These are phyloP conservation scores for Hippocampus abdominalis DNA, from an alignment of 2,113 vertebrate species.

Conservation along the genomic window DNA sequence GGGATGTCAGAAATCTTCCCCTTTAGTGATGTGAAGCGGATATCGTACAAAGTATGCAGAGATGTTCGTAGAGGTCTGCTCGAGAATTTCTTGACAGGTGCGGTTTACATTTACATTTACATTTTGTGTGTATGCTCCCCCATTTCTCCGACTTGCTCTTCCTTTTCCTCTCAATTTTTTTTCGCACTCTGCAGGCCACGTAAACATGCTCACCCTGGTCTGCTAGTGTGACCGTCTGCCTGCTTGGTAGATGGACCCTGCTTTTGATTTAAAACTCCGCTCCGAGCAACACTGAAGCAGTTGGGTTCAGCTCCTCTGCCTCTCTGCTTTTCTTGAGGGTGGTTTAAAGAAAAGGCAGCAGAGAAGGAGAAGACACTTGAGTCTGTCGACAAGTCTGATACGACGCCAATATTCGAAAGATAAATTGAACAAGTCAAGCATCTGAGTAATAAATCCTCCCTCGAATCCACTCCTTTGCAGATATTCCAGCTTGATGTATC, in stretches of 20 bases:
- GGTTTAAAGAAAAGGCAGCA: conserved; percentile 19
- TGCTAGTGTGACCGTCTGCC: conserved; percentile 26
- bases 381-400: conserved; percentile 50
- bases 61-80: not conserved
- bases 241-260: conserved; percentile 19
- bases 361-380: conserved; percentile 39
- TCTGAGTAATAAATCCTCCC: conserved; percentile 44
- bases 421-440: conserved; percentile 35
- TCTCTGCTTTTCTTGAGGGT: conserved; percentile 22
- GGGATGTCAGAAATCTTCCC: not conserved
- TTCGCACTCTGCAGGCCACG: conserved; percentile 29
- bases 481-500: conserved; percentile 50
- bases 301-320: conserved; percentile 21
- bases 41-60: not conserved
- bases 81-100: not conserved
- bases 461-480: conserved; percentile 31
- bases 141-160: not conserved
- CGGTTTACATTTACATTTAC: not conserved
- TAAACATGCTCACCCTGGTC: conserved; percentile 49
- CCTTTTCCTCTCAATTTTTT: no score
- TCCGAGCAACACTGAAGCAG: conserved; percentile 30
- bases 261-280: conserved; percentile 45
- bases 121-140: not conserved
- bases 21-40: not conserved
- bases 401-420: conserved; percentile 42